Percentiles rank a stretch among this genome's conserved stretches.
Evolutionary conservation across 2,888 invertebrate species (phyloP).

Genomic region (Orthonevra nobilis): DNA sequence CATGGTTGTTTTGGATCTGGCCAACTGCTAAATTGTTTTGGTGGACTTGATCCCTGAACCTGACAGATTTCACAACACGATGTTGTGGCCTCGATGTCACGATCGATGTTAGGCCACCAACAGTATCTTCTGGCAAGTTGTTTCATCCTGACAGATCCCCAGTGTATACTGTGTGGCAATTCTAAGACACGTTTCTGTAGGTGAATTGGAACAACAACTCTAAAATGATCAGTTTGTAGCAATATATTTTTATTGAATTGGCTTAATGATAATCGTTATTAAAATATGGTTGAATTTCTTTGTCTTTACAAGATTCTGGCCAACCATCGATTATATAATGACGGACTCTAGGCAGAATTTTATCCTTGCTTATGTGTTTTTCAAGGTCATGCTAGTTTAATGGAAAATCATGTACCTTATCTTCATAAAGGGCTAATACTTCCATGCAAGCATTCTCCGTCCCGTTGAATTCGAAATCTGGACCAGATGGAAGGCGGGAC

Average conservation of each 20-base stretch:
- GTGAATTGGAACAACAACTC: background rate
- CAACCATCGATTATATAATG: background rate
- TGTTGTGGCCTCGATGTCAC: background rate
- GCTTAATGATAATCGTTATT: background rate
- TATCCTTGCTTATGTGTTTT: too few species aligned
- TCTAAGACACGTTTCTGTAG: background rate
- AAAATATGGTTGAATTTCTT: conserved; percentile 5
- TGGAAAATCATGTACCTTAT: background rate
- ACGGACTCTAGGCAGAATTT: background rate
- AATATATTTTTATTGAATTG: background rate
- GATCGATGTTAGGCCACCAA: background rate
- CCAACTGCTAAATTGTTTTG: background rate
- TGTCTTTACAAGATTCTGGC: background rate
- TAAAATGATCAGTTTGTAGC: background rate
- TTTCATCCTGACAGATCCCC: conserved; percentile 7
- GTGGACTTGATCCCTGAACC: background rate
- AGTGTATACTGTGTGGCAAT: conserved; percentile 4
- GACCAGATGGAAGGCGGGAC: background rate
- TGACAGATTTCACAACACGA: background rate
- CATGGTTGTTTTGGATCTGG: background rate
- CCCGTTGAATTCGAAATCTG: background rate
- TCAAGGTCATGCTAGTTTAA: background rate
- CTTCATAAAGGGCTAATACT: background rate
- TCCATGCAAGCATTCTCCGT: background rate
- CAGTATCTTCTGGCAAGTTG: conserved; percentile 11